These are phyloP conservation scores for Drosophila nebulosa DNA, from an alignment of 1,140 invertebrate genomes.

Conservation along the genomic window DNA sequence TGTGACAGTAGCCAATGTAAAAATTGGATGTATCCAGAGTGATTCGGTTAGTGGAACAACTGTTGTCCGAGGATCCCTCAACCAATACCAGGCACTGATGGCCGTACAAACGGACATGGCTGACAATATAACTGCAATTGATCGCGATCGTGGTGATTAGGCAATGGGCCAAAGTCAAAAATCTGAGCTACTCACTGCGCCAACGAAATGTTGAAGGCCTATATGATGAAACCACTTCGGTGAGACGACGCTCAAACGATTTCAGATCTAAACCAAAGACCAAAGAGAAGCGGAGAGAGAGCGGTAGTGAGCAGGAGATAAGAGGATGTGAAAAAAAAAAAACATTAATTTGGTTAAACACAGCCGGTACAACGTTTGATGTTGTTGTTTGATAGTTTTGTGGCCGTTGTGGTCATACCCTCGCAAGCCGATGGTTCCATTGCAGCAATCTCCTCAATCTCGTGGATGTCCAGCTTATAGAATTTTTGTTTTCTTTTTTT, in stretches of 20 bases:
- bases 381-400: not conserved
- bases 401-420: conserved; percentile 36
- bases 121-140: conserved; percentile 88
- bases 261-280: conserved; percentile 89
- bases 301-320: too few relatives aligned
- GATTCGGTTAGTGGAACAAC: conserved; percentile 94
- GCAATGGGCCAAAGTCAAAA: conserved; percentile 11
- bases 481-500: conserved; percentile 33
- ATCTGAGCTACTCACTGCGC: conserved; percentile 88
- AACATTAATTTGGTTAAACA: conserved; percentile 35
- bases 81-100: conserved; percentile 96
- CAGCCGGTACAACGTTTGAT: conserved; percentile 17
- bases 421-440: conserved; percentile 80
- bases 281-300: too few relatives aligned
- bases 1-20: conserved; percentile 93
- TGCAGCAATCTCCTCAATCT: conserved; percentile 68
- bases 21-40: conserved; percentile 96
- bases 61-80: conserved; percentile 94
- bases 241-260: conserved; percentile 96
- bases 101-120: conserved; percentile 93
- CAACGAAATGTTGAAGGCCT: conserved; percentile 95
- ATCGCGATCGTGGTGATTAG: not conserved
- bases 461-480: conserved; percentile 73
- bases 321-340: conserved; percentile 79
- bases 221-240: conserved; percentile 97